Base-by-base conservation (phyloP, 2,888 invertebrate species). In the Malthinus flaveolus region DNA sequence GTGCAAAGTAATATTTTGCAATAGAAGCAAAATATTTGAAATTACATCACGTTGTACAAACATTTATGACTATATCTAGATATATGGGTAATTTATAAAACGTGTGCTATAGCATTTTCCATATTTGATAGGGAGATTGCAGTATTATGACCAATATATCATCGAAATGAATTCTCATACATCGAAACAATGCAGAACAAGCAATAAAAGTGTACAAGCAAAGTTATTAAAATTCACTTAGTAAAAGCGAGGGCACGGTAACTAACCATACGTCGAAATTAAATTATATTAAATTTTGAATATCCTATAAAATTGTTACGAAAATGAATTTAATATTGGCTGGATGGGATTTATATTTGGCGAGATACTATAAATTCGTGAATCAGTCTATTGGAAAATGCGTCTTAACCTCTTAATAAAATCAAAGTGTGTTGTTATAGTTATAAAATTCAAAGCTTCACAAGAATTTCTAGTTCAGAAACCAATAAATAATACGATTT, bases 111-210 rank as follows among this genome's bases (percentile, higher is more conserved):
- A 61, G 61, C 67, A 58, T 68, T 67, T 65, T 66, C 68, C 69
- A 67, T 67, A 68, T 66, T 70, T 68, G 68, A 69, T 61, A 68
- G 68, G 66, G 68, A 65, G 63, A 63, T 59, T 64, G 68, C 66
- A 64, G 66, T 68, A 68, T 69, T 66, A 59, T 63, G 58, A 50
- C 56, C 62, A 61, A 71, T 71, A 71, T 68, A 70, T 71, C 69
- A 69, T 66, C 59, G 57, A 61, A 68, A 67, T 67, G 67, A 66
- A 67, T 68, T 56, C 53, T 59, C 56, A 54, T 57, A 61, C 57
- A 61, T 61, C 61, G 61, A 61, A 57, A 61, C 61, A 61, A 57
- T 61, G 57, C 61, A 54, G 54, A 53, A 61, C 49, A 32, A 49
- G 57, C 57, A 61, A 57, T 61, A 61, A 61, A 61, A 61, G 50